Evolutionary conservation across 2,113 vertebrate species (phyloP).

Genomic region (Herpailurus yagouaroundi): DNA sequence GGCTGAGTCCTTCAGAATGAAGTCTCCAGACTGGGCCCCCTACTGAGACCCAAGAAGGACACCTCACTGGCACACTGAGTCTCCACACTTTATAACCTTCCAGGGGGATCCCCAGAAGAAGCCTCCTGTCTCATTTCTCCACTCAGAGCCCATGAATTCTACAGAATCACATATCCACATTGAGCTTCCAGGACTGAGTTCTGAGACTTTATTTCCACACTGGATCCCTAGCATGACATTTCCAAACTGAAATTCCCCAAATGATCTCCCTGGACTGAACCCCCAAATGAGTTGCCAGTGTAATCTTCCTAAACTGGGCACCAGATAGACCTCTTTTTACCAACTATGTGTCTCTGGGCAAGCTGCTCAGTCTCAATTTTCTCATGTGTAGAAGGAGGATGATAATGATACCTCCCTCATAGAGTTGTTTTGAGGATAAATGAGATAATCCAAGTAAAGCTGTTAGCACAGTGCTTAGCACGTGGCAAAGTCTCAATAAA

Average conservation of each 20-base stretch:
- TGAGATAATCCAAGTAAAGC: neutral
- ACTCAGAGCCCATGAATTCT: neutral
- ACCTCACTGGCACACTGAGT: neutral
- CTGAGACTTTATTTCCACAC: neutral
- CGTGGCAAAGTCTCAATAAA: constrained; percentile 28
- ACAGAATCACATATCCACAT: neutral
- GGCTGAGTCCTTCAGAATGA: neutral
- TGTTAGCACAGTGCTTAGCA: neutral
- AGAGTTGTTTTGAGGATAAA: neutral
- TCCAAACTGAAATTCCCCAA: constrained; percentile 23
- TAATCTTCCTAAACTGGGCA: neutral
- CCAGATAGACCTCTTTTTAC: neutral
- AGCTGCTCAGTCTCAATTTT: neutral
- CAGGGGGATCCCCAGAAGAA: neutral
- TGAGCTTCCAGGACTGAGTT: constrained; percentile 4
- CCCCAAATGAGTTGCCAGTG: neutral
- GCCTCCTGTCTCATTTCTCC: neutral
- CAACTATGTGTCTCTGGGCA: neutral
- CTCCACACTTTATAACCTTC: neutral
- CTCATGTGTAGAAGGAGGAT: neutral
- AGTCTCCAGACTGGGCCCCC: neutral
- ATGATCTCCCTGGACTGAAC: neutral
- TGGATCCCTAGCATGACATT: neutral
- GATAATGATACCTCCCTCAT: neutral
- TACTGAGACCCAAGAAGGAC: neutral